A percentile compares a stretch with the other conserved stretches of the same genome.
phyloP scores from a whole-genome alignment of 2,888 invertebrate genomes.

The Trachelus iudaicus region DNA sequence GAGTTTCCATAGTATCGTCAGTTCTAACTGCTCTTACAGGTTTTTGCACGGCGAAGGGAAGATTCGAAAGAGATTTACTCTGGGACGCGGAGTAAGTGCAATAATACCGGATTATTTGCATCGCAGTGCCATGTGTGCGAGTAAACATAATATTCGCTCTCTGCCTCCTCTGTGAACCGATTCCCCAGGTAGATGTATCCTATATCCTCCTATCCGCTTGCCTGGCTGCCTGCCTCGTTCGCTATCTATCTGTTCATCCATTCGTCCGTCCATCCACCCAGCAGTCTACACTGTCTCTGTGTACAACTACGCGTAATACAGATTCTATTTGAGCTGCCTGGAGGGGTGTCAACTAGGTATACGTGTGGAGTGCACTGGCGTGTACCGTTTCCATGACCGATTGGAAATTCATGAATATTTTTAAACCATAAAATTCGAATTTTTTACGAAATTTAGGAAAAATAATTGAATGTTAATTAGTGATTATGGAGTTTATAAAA shows the following conservation, averaged over 20 bases:
- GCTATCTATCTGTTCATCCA: background rate
- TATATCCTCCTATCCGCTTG: background rate
- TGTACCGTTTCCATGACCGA: no score
- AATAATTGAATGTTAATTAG: no score
- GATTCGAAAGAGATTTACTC: constrained; percentile 9
- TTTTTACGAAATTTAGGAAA: no score
- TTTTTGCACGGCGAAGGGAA: background rate
- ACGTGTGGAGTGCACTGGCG: constrained; percentile 31
- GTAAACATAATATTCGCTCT: constrained; percentile 66
- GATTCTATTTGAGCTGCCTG: constrained; percentile 64
- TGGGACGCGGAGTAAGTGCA: constrained; percentile 60
- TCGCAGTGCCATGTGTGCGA: constrained; percentile 63
- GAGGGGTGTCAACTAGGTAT: constrained; percentile 63
- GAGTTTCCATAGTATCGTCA: no score
- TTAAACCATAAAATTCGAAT: no score
- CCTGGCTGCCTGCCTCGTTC: background rate
- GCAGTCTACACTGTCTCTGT: constrained; percentile 35
- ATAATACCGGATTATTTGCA: constrained; percentile 66
- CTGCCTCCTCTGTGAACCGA: constrained; percentile 56
- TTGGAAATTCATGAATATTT: no score
- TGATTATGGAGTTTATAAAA: no score
- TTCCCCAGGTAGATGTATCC: constrained; percentile 17
- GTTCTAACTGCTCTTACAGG: no score
- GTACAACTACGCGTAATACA: constrained; percentile 57
- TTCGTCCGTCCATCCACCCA: background rate